Evolutionary conservation across 2,113 vertebrate genomes (phyloP), one percentile per base, ranked within the genome.

Genomic region (Myrmophylax atrothorax): DNA sequence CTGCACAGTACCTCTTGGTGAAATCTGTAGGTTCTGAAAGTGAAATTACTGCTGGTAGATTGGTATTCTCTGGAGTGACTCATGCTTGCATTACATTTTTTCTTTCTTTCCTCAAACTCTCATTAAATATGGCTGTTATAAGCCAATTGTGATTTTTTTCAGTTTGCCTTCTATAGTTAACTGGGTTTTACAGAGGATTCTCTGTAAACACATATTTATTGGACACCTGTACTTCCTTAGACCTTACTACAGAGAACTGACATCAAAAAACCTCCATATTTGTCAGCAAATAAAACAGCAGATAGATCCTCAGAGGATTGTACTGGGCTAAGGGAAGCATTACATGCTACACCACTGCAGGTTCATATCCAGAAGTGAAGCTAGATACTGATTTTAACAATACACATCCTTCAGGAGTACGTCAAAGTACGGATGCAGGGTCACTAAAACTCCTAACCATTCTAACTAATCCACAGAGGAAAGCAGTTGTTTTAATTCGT

Each of bases 21-120:
- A 91, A 88, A 92, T 42, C 46, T 86, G 50, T 46, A 74, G 10
- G 60, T 89, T 86, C 91, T 89, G 73, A 78, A 52, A 89, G 35
- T 40, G 84, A 91, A 94, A 87, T 84, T 82, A 76, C 58, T 76
- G 81, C 78, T 12, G 64, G 31, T 11, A 91, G 73, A 84, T 73
- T 84, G 49, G 18, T 53, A 82, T 94, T 89, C 38, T 92, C 69
- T 33, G 12, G 26, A 40, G 73, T 78, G 64, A 91, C 82, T 93
- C 58, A 81, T 52, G 35, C 37, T 84, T 64, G 7, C 55, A 75
- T 64, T 84, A 75, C 29, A 40, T 84, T 94, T 92, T 92, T 84
- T 76, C n/a, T 58, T 85, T 93, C 67, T 78, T 81, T 89, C 66
- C 64, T 86, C 83, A 88, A 83, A 42, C 13, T 75, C 46, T 31